Evolutionary conservation across 1,140 invertebrate genomes (phyloP).

Genomic region (Aporrectodea caliginosa): DNA sequence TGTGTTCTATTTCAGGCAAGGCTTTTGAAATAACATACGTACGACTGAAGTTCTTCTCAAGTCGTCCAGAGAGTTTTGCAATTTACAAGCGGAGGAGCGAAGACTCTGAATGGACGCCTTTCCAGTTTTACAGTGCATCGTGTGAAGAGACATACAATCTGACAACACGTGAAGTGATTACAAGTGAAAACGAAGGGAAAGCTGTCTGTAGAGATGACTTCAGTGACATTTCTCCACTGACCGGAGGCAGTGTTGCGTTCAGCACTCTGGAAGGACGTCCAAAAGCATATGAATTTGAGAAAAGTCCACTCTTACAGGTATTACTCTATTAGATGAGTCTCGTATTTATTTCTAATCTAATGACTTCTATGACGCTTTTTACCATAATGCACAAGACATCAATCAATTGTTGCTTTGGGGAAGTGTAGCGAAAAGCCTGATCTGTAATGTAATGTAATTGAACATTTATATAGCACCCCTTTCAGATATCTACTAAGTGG

Average conservation of each 20-base stretch:
- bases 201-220: constrained; percentile 93
- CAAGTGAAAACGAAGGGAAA: constrained; percentile 66
- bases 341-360: too few species aligned
- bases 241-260: constrained; percentile 90
- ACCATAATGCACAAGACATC: too few species aligned
- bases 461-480: too few species aligned
- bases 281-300: constrained; percentile 86
- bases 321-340: too few species aligned
- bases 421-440: too few species aligned
- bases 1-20: constrained; percentile 9
- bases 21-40: constrained; percentile 93
- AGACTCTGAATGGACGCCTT: constrained; percentile 82
- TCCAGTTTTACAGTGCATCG: constrained; percentile 78
- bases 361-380: too few species aligned
- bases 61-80: constrained; percentile 92
- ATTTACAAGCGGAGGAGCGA: constrained; percentile 81
- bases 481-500: too few species aligned
- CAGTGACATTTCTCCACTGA: constrained; percentile 92
- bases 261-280: constrained; percentile 90
- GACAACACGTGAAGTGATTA: constrained; percentile 63
- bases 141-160: constrained; percentile 85
- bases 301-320: constrained; percentile 80
- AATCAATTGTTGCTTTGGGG: too few species aligned
- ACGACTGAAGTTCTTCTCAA: constrained; percentile 86
- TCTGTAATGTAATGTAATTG: too few species aligned